Evolutionary conservation across 2,113 vertebrate genomes (phyloP).

Genomic region (Sylvilagus bachmani): DNA sequence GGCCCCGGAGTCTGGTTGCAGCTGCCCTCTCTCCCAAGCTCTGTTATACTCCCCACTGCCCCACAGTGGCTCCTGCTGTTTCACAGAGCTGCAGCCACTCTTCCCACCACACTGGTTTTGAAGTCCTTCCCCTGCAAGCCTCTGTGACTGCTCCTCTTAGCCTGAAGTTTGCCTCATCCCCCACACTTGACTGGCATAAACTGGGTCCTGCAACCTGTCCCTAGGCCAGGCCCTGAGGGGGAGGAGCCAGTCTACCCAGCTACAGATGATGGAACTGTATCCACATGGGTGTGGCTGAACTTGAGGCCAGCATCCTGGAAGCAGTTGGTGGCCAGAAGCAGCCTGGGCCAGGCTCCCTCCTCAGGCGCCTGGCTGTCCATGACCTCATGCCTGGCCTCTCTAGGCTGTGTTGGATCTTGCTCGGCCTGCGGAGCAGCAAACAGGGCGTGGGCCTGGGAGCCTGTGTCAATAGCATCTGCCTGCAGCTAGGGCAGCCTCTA

Average conservation of each 20-base stretch:
- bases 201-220: not conserved
- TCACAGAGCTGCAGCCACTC: not conserved
- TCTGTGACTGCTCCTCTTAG: not conserved
- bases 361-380: not conserved
- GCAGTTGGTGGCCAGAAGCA: not conserved
- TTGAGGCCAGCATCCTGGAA: not conserved
- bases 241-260: not conserved
- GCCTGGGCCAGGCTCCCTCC: not conserved
- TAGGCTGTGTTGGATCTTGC: not conserved
- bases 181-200: not conserved
- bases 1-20: not conserved
- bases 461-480: not conserved
- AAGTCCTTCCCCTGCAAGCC: not conserved
- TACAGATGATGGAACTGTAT: not conserved
- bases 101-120: not conserved
- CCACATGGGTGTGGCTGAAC: not conserved
- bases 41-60: not conserved
- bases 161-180: not conserved
- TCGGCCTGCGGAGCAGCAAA: not conserved
- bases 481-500: not conserved
- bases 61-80: not conserved
- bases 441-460: not conserved
- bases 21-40: not conserved
- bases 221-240: not conserved
- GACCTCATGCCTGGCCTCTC: slow-evolving; percentile 53